Evolutionary conservation across 1,140 invertebrate species (phyloP), one percentile per base, ranked within the genome.

Genomic region (Phortica variegata): DNA sequence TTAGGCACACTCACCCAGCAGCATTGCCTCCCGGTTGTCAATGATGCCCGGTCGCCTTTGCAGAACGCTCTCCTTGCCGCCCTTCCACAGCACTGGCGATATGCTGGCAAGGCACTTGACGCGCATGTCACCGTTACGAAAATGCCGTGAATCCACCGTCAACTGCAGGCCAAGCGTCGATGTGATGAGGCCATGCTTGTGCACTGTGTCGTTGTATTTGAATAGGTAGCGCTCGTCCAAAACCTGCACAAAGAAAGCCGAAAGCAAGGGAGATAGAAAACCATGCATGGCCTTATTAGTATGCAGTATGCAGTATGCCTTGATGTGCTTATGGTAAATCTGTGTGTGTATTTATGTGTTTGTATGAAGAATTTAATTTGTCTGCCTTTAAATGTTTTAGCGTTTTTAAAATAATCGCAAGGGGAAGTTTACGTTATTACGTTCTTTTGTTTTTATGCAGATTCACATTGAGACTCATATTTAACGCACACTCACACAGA

Each of bases 21-120:
- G 62, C 52, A 83, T 77, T 23, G 82, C 82, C 61, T 83, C 82
- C 49, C 82, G 75, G 63, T 82, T 81, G 61, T 82, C 80, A 37
- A 79, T 79, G 38, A 81, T 73, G n/a, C 79, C 79, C 16, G 75
- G 71, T 39, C 78, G 60, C 44, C 78, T 78, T 39, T 81, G 80
- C 1, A 83, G 73, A 1, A 81, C 76, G 49, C 77, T 80, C 52
- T 82, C 79, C 47, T 77, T 75, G 58, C 80, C 81, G n/a, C 78
- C 79, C 51, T 79, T 77, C 80, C 81, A 83, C 13, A 83, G 62
- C 2, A 81, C 76, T 3, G 82, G 81, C 3, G 81, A 82, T 53
- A 84, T 73, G 43, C 78, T 81, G 6, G 83, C 82, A 29, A 83
- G 72, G 61, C 83, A 84, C 57, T 82, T 79, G 20, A 83, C 80